Evolutionary conservation across 2,797 vertebrate genomes (phyloP).

Genomic region (Dermochelys coriacea): DNA sequence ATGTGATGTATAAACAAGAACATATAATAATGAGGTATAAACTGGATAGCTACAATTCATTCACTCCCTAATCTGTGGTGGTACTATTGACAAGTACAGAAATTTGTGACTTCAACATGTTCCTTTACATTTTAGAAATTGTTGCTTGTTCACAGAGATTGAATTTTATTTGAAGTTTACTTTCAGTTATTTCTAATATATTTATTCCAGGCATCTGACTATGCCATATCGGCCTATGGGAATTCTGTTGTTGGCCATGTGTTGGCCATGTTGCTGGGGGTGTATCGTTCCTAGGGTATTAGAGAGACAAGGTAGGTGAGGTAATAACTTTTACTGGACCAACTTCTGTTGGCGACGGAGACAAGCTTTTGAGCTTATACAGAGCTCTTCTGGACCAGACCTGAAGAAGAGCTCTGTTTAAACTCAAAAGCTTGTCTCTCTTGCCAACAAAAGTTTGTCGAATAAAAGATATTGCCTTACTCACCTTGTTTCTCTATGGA

Average conservation of each 20-base stretch:
- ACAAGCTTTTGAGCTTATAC: not conserved
- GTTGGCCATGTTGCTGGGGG: not conserved
- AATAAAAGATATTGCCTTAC: not conserved
- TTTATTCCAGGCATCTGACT: not conserved
- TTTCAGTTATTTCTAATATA: not conserved
- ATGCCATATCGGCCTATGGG: not conserved
- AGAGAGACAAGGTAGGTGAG: not conserved
- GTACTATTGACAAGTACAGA: not conserved
- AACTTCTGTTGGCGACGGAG: not conserved
- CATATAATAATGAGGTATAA: too few relatives aligned
- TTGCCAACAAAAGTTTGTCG: not conserved
- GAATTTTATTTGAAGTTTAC: not conserved
- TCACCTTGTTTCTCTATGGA: not conserved
- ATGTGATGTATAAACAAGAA: not conserved
- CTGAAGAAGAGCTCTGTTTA: not conserved
- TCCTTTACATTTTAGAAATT: not conserved
- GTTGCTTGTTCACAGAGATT: not conserved
- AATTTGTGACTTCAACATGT: not conserved
- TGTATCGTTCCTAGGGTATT: not conserved
- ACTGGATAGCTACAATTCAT: not conserved
- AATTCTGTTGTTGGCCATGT: not conserved
- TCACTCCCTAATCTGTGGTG: not conserved
- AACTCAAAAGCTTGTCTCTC: not conserved
- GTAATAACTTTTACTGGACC: not conserved
- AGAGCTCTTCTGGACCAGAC: not conserved